Evolutionary conservation across 2,888 invertebrate species (phyloP), one percentile per base, ranked within the genome.

Genomic region (Pyrrhosoma nymphula): DNA sequence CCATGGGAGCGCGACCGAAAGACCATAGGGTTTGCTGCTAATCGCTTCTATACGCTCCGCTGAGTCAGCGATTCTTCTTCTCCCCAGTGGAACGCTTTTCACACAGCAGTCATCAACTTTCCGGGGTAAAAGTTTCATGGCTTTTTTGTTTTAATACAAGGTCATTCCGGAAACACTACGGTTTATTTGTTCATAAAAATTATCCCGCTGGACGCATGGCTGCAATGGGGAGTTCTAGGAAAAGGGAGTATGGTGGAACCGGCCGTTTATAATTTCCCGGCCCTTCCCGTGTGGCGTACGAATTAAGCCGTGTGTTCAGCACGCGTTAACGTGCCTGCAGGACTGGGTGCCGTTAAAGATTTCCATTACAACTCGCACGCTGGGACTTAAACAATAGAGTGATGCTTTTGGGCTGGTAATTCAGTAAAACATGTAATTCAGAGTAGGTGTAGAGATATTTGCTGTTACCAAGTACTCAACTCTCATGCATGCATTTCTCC

Each of bases 31-130:
- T 12, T n/a, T 90, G 14, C 69, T 56, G 90, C 91, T 91, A 56
- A 91, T 91, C 88, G 88, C 88, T 88, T 88, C 88, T 18, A 18
- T 91, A 30, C 39, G 23, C 90, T 18, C 56, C 90, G 90, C 90
- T 90, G 56, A 56, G 30, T 90, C 56, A 35, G 60, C 91, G 91
- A 23, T 91, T 91, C 90, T 91, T 39, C 39, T 91, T 63, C 8
- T 3, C 39, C 88, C 39, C 90, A 35, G 8, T 30, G 91, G 39
- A 60, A 39, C 63, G 91, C 91, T n/a, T 35, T 69, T 35, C 91
- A 63, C 63, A 63, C 23, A 63, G 91, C 91, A 91, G 39, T 60
- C 63, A 69, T 69, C 69, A 39, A 60, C 56, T 91, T 88, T 88
- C 47, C 47, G 14, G 47, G 10, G 47, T 18, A 39, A 88, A 39